phyloP scores from a whole-genome alignment of 2,797 vertebrate genomes.

The Pampus argenteus region DNA sequence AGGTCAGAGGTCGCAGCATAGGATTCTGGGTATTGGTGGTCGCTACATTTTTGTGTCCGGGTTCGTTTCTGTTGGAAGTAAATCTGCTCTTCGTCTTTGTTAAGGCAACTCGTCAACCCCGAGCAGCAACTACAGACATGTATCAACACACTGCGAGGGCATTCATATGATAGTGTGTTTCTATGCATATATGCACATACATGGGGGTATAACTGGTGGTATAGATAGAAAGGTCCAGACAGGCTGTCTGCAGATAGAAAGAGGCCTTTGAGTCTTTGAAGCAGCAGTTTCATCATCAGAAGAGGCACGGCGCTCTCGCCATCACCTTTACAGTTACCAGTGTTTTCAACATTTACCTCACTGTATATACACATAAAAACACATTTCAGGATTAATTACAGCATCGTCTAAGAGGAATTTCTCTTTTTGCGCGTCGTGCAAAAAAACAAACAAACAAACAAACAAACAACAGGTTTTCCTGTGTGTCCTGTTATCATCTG shows the following conservation, averaged over 20 bases:
- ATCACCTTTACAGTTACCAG: conserved; percentile 67
- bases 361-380: conserved; percentile 82
- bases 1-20: conserved; percentile 55
- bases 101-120: conserved; percentile 75
- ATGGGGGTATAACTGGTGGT: conserved; percentile 10
- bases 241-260: conserved; percentile 39
- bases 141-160: conserved; percentile 53
- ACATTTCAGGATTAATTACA: conserved; percentile 71
- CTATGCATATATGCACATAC: conserved; percentile 43
- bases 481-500: not conserved
- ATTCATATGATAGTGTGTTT: conserved; percentile 55
- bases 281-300: conserved; percentile 73
- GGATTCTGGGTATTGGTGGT: conserved; percentile 51
- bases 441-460: too few relatives aligned
- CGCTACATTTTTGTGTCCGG: conserved; percentile 45
- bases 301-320: conserved; percentile 46
- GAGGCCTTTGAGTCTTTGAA: conserved; percentile 50
- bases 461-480: not conserved
- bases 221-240: conserved; percentile 45
- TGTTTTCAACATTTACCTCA: conserved; percentile 74
- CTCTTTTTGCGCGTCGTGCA: conserved; percentile 12
- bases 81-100: conserved; percentile 53
- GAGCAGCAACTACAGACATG: conserved; percentile 36
- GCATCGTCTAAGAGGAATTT: conserved; percentile 32
- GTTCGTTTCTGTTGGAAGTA: conserved; percentile 11